Evolutionary conservation across 1,140 invertebrate genomes (phyloP), one percentile per base, ranked within the genome.

Genomic region (Panagrolaimus sp.): DNA sequence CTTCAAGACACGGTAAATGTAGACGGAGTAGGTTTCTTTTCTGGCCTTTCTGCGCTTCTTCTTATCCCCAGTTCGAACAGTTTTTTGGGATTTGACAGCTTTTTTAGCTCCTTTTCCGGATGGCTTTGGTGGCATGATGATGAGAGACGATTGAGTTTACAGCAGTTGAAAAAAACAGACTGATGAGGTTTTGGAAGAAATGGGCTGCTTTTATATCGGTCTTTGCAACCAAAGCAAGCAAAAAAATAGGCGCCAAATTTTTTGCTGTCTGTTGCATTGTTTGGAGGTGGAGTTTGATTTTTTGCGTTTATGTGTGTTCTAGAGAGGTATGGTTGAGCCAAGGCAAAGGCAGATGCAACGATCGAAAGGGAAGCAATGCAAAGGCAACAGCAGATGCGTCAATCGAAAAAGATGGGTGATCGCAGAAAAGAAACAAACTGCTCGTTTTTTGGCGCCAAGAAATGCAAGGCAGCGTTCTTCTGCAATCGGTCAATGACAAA

Each of bases 21-120:
- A 80, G 65, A 79, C 73, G 32, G 81, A 74, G 72, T 81, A 83
- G 52, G 70, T 70, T 48, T 82, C 79, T 79, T 85, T 85, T 64
- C 83, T 65, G 63, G 68, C 68, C 76, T 83, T 83, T 67, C 80
- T 81, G 73, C 84, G 85, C 73, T 85, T 85, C 15, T 78, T 75
- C 26, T 43, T 52, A 26, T 38, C 84, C 52, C 83, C 64, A n/a
- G 73, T 48, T 26, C 68, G 63, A 43, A 47, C 67, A 9, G 47
- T 46, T 46, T 78, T 76, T 26, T 58, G 48, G 10, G 74, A 73
- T 47, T 78, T 79, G 43, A 79, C 76, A 21, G 76, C 74, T 43
- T 78, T 79, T 73, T 76, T 76, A 6, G 67, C 76, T 67, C 74
- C 74, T 64, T 74, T 75, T 43, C 72, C 76, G 45, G 71, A 44